Conservation (phyloP, 1,140 invertebrate genomes). For the Microplitis demolitor region DNA sequence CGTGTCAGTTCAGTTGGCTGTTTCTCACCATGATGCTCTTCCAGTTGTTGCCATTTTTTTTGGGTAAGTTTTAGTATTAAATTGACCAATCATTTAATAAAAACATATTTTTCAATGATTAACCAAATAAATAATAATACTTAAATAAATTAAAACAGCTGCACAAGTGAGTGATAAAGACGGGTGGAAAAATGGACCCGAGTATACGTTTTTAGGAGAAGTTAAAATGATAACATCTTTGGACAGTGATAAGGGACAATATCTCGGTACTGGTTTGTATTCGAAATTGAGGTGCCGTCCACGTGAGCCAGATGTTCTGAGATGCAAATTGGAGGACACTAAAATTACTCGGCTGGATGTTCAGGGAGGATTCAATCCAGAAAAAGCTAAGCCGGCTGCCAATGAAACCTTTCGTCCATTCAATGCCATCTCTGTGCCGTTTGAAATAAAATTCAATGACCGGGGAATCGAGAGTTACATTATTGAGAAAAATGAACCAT, state of each 20-base stretch:
- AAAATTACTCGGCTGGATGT: slow-evolving; percentile 21
- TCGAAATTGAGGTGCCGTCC: slow-evolving; percentile 42
- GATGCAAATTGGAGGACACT: slow-evolving; percentile 37
- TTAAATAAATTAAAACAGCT: slow-evolving; percentile 4
- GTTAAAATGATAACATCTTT: slow-evolving; percentile 37
- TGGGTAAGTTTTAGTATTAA: slow-evolving; percentile 29
- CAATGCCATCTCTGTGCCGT: slow-evolving; percentile 27
- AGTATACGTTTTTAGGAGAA: slow-evolving; percentile 39
- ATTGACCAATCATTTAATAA: background rate
- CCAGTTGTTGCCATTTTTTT: slow-evolving; percentile 28
- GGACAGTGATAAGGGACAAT: slow-evolving; percentile 29
- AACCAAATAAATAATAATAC: background rate
- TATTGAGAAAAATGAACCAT: slow-evolving; percentile 29
- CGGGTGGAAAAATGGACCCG: slow-evolving; percentile 41
- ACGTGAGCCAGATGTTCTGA: slow-evolving; percentile 32
- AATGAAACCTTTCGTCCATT: slow-evolving; percentile 26
- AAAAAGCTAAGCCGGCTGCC: background rate
- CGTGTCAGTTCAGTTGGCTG: background rate
- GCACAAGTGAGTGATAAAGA: slow-evolving; percentile 24
- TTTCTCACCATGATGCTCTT: slow-evolving; percentile 19
- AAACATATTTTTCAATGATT: background rate
- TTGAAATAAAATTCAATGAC: slow-evolving; percentile 41
- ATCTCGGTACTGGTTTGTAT: slow-evolving; percentile 34
- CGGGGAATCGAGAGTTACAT: slow-evolving; percentile 34
- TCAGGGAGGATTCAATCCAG: background rate